These are phyloP conservation scores for Tinea semifulvella DNA, from an alignment of 2,888 invertebrate species.

Conservation along the genomic window DNA sequence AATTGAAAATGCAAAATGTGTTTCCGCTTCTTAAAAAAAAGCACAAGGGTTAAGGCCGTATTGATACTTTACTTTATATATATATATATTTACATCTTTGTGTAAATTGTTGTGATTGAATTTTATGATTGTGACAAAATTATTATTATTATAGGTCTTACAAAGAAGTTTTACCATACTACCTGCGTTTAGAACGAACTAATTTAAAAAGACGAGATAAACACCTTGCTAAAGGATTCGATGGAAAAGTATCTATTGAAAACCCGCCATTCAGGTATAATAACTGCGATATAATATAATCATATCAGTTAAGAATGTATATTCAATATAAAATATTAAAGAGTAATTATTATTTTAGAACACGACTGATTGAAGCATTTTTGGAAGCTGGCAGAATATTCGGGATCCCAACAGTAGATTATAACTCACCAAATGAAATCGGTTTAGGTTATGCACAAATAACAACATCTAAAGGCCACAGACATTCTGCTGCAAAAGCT, in stretches of 20 bases:
- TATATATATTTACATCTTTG: not conserved
- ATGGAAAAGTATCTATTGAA: conserved; percentile 19
- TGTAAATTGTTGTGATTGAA: not conserved
- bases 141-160: conserved; percentile 42
- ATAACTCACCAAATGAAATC: conserved; percentile 57
- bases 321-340: not conserved
- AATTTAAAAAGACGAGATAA: conserved; percentile 31
- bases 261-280: conserved; percentile 36
- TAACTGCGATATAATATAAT: not conserved
- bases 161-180: conserved; percentile 53
- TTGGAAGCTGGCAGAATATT: conserved; percentile 62
- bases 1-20: no score
- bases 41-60: no score
- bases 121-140: no score
- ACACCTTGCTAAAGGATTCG: conserved; percentile 18
- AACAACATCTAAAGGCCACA: conserved; percentile 54
- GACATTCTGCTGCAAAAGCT: conserved; percentile 68
- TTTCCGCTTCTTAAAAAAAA: no score
- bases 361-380: conserved; percentile 32
- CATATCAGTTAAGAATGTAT: not conserved
- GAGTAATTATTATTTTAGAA: conserved; percentile 15
- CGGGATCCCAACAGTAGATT: conserved; percentile 67
- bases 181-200: conserved; percentile 54
- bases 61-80: no score
- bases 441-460: conserved; percentile 67